Conservation (phyloP, 2,113 vertebrate species). For the Sus scrofa region T2T-Sscrofa CM000829.6:69989501-69990000, state of each 20-base stretch:
- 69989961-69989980: neutral
- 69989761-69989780: constrained; percentile 40
- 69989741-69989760: constrained; percentile 48
- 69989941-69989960: neutral
- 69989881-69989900: neutral
- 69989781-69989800: neutral
- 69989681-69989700: neutral
- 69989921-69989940: constrained; percentile 17
- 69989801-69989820: neutral
- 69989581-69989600: neutral
- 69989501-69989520: neutral
- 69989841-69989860: neutral
- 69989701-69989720: neutral
- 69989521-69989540: neutral
- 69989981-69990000: neutral
- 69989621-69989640: neutral
- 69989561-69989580: neutral
- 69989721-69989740: neutral
- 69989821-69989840: constrained; percentile 21
- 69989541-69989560: neutral
- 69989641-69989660: neutral
- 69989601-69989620: neutral
- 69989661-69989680: neutral
- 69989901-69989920: neutral
- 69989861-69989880: neutral